Evolutionary conservation across 1,140 invertebrate genomes (phyloP).

Genomic region (Drosophila seguyi): DNA sequence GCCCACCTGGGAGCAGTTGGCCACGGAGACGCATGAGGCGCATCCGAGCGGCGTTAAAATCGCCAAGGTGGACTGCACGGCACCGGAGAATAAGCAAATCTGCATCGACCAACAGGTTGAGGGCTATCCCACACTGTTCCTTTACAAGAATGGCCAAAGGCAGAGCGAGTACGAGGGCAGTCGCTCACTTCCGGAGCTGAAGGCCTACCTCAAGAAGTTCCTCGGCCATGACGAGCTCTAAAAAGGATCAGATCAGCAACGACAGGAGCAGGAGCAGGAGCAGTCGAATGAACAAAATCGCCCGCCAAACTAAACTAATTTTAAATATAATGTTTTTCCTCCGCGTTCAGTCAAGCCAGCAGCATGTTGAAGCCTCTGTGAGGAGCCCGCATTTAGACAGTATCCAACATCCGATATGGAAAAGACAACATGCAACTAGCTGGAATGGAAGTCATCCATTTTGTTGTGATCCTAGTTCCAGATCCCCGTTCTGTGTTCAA

Average conservation of each 20-base stretch:
- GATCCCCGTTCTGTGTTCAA: constrained; percentile 19
- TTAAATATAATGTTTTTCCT: constrained; percentile 22
- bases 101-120: constrained; percentile 91
- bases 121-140: constrained; percentile 91
- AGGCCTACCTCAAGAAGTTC: constrained; percentile 75
- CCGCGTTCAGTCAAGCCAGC: constrained; percentile 8
- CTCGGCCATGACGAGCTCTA: constrained; percentile 75
- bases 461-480: constrained; percentile 14
- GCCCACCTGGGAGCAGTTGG: constrained; percentile 90
- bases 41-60: constrained; percentile 86
- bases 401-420: background rate
- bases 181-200: constrained; percentile 88
- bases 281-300: constrained; percentile 48
- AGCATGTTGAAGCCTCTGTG: constrained; percentile 30
- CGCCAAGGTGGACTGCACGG: constrained; percentile 92
- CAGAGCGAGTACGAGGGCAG: constrained; percentile 91
- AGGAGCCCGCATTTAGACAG: constrained; percentile 41
- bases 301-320: constrained; percentile 48
- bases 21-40: constrained; percentile 87
- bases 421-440: background rate
- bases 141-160: constrained; percentile 89
- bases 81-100: constrained; percentile 87
- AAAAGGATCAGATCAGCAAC: constrained; percentile 6
- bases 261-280: constrained; percentile 13
- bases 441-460: constrained; percentile 5